Base-by-base conservation (phyloP, 2,888 invertebrate species). In the Drosophila paranaensis region DNA sequence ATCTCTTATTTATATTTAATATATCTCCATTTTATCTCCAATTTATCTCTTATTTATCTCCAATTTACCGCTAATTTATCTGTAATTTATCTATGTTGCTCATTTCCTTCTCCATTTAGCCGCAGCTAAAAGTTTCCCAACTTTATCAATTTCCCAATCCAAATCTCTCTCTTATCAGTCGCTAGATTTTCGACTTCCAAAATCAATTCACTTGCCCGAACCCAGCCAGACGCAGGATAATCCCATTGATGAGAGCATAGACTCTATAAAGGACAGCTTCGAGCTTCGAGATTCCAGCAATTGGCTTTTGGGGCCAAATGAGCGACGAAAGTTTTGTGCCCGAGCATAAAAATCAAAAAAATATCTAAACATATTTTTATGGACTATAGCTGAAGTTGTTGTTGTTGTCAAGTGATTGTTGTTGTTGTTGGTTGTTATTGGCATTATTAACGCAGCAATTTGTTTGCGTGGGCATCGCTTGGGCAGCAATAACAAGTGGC, bases 391-490 rank as follows among this genome's bases (percentile, higher is more conserved):
- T 9, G 58, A 58, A 65, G 37, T 33, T 51, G 35, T 39, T 37
- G 57, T 20, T 11, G 27, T 62, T 62, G 42, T 46, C 35, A 25
- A 35, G 45, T 30, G 55, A 39, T n/a, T 25, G 10, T 43, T 43
- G 40, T 45, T 11, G 16, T 55, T 70, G 66, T 71, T n/a, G 60
- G 62, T 76, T 81, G 77, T 79, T 81, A 75, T 77, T 82, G 81
- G 79, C 78, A 70, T 80, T 86, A 87, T 89, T 85, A 87, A 69
- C 82, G 74, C 76, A 75, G 76, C 78, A 79, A 88, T 89, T 86
- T 81, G 75, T 74, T 77, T 74, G 74, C 65, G 71, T 70, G 63
- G 61, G 43, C 69, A 69, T 62, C 66, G 69, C 48, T 48, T 40
- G 39, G 27, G 27, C 69, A 66, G 70, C 62, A 77, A 76, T 55